Evolutionary conservation across 2,113 vertebrate species (phyloP).

Genomic region (Trachemys scripta): DNA sequence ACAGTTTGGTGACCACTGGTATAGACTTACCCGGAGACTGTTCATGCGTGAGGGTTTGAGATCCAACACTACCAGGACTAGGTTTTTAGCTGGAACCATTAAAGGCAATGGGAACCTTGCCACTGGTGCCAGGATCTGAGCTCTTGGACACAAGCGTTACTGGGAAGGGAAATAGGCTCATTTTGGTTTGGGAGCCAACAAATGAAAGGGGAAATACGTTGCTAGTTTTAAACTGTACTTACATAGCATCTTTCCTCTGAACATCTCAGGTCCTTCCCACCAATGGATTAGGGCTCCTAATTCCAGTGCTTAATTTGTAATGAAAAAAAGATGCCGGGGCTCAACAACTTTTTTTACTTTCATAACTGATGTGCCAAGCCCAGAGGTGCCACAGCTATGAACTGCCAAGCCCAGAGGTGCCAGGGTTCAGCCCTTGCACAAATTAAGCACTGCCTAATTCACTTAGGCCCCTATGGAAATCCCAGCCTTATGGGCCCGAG

Average conservation of each 20-base stretch:
- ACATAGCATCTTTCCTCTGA: not conserved
- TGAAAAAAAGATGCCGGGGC: no score
- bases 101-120: slow-evolving; percentile 65
- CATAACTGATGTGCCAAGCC: no score
- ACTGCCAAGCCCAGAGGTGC: no score
- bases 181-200: slow-evolving; percentile 69
- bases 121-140: slow-evolving; percentile 58
- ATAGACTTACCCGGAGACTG: slow-evolving; percentile 26
- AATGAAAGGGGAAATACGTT: slow-evolving; percentile 52
- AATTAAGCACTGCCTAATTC: not conserved
- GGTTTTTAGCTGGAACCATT: slow-evolving; percentile 13
- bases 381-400: no score
- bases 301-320: no score
- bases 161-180: slow-evolving; percentile 59
- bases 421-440: no score
- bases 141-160: slow-evolving; percentile 50
- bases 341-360: no score
- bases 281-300: not conserved
- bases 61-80: not conserved
- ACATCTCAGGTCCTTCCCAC: slow-evolving; percentile 8
- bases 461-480: slow-evolving; percentile 4
- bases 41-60: slow-evolving; percentile 57
- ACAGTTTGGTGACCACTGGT: no score
- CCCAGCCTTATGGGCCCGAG: not conserved
- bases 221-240: slow-evolving; percentile 26